Base-by-base conservation (phyloP, 2,888 invertebrate genomes). In the Tetrapedia diversipes region DNA sequence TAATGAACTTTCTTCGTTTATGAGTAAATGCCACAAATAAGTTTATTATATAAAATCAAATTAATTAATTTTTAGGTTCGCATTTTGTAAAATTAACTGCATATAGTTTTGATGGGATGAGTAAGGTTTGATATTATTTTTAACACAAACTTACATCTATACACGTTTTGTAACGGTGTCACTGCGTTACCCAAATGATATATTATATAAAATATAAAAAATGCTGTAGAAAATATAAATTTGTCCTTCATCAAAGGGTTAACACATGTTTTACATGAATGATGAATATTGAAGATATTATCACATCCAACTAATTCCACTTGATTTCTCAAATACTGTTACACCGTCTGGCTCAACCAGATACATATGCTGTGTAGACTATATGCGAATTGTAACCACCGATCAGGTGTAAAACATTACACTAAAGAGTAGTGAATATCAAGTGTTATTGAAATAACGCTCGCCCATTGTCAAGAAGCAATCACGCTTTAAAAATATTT, bases 301-400 rank as follows among this genome's bases (percentile, higher is more conserved):
- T 43, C 53, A 34, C 29, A 24, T 63, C 16, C 34, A 24, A 49
- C 63, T 72, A 47, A 77, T 69, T 77, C 53, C 53, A 37, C 73
- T 77, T 77, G 37, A 71, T 66, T 59, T 51, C 41, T 71, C 49
- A 24, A 77, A 64, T 51, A 45, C 59, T 72, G 39, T 72, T 59
- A 75, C 54, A 65, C 53, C 66, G 70, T 59, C 67, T 69, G 69
- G 65, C 57, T 64, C 39, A 54, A 41, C 79, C 76, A 74, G 78
- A 65, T 68, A 81, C 61, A 82, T 76, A 84, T 90, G 89, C 89
- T 89, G 89, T 89, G 89, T 89, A 84, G 90, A 90, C 89, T 89
- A 89, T 89, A 89, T 77, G 79, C 83, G 72, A 88, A 81, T 82
- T 80, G 70, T 77, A 84, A 77, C 59, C 78, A 70, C 76, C 75